phyloP scores from a whole-genome alignment of 2,113 vertebrate genomes.

The Verasper variegatus region DNA sequence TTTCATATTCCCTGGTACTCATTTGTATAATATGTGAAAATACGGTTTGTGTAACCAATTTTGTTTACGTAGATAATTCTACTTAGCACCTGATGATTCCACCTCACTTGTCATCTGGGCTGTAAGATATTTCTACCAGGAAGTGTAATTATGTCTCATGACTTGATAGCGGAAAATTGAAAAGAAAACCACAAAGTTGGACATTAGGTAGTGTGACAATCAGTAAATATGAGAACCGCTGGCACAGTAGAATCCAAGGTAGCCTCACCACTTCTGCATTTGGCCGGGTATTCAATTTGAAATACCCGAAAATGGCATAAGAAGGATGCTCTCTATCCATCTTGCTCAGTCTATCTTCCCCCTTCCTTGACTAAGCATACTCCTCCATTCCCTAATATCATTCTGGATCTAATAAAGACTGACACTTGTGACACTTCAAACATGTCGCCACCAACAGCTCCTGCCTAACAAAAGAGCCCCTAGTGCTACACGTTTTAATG shows the following conservation, averaged over 20 bases:
- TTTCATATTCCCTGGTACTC: slow-evolving; percentile 6
- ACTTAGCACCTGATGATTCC: slow-evolving; percentile 26
- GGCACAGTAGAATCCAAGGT: slow-evolving; percentile 64
- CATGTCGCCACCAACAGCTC: slow-evolving; percentile 89
- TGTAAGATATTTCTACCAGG: slow-evolving; percentile 65
- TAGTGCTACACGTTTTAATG: slow-evolving; percentile 86
- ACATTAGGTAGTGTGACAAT: slow-evolving; percentile 43
- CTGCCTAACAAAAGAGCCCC: slow-evolving; percentile 87
- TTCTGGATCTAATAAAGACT: slow-evolving; percentile 88
- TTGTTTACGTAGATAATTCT: slow-evolving; percentile 37
- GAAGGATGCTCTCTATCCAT: slow-evolving; percentile 17
- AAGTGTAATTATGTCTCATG: slow-evolving; percentile 49
- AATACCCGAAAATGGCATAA: slow-evolving; percentile 16
- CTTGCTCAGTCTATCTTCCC: slow-evolving; percentile 49
- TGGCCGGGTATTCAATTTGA: slow-evolving; percentile 44
- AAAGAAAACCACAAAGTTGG: slow-evolving; percentile 31
- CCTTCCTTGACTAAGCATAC: slow-evolving; percentile 36
- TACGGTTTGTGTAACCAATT: slow-evolving; percentile 15
- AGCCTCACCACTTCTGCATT: slow-evolving; percentile 70
- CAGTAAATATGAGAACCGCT: slow-evolving; percentile 44
- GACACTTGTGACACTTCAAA: slow-evolving; percentile 93
- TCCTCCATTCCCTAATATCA: slow-evolving; percentile 78
- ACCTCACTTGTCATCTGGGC: slow-evolving; percentile 23
- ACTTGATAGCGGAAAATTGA: slow-evolving; percentile 49
- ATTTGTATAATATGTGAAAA: slow-evolving; percentile 23